Conservation (phyloP, 2,888 invertebrate genomes). For the Diarsia dahlii region DNA sequence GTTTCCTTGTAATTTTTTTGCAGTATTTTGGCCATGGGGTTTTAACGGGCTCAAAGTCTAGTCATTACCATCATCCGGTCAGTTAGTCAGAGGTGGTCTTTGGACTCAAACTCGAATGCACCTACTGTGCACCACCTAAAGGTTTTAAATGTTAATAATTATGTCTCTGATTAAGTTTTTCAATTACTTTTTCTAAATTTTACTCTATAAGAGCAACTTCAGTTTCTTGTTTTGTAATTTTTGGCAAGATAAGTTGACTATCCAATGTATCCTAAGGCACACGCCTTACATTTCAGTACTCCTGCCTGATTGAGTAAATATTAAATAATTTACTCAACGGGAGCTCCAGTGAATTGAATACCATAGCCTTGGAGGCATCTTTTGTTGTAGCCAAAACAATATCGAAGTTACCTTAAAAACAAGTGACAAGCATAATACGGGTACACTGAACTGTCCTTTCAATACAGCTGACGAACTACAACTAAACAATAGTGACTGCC, state of each 20-base stretch:
- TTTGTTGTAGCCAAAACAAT: not conserved
- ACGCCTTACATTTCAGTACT: not conserved
- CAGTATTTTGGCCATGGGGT: conserved; percentile 41
- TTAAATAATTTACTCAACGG: not conserved
- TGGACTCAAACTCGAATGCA: not conserved
- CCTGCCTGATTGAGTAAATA: not conserved
- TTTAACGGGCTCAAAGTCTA: conserved; percentile 3
- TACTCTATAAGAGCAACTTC: not conserved
- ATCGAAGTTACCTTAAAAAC: not conserved
- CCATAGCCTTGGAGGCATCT: not conserved
- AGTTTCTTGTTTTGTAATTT: not conserved
- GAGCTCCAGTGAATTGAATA: not conserved
- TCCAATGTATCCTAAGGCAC: not conserved
- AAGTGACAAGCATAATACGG: not conserved
- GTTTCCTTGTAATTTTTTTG: conserved; percentile 48
- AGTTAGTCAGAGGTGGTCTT: conserved; percentile 33
- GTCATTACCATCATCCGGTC: conserved; percentile 1
- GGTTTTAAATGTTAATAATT: not conserved
- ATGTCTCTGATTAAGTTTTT: not conserved
- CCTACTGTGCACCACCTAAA: not conserved
- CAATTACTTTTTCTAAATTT: not conserved
- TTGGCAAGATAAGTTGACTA: not conserved
- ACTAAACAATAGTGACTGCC: not conserved
- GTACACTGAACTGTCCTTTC: not conserved
- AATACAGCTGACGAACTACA: not conserved